phyloP scores from a whole-genome alignment of 2,797 vertebrate species.

The Sus cebifrons region DNA sequence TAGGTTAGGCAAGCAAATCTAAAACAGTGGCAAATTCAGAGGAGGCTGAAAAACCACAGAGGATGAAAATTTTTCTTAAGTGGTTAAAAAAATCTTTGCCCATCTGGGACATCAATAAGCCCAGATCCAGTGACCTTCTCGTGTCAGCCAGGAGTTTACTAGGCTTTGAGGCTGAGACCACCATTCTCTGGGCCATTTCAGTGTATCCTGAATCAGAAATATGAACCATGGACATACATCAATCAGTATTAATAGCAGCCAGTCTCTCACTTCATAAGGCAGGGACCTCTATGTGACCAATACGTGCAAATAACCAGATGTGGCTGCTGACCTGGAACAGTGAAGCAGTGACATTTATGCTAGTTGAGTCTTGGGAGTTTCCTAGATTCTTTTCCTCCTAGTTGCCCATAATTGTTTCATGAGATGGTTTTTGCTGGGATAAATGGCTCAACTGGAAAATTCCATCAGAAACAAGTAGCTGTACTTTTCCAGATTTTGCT shows the following conservation, averaged over 20 bases:
- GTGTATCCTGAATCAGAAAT: not conserved
- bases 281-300: conserved; percentile 48
- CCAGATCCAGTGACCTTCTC: not conserved
- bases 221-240: not conserved
- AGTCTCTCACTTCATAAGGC: not conserved
- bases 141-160: not conserved
- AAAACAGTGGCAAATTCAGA: conserved; percentile 63
- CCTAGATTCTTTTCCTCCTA: conserved; percentile 63
- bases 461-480: conserved; percentile 66
- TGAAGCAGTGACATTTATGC: conserved; percentile 43
- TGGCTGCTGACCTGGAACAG: conserved; percentile 57
- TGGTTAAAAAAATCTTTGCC: not conserved
- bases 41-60: conserved; percentile 38
- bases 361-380: conserved; percentile 38
- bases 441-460: conserved; percentile 76
- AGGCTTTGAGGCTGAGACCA: not conserved
- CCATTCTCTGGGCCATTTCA: not conserved
- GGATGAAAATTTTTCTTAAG: conserved; percentile 15
- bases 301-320: conserved; percentile 26
- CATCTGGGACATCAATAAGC: not conserved
- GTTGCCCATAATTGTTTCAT: conserved; percentile 45
- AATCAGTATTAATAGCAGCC: not conserved
- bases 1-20: conserved; percentile 64
- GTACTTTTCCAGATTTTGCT: conserved; percentile 77
- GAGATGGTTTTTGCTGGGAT: conserved; percentile 58